These are phyloP conservation scores for Perdita meconis DNA, from an alignment of 2,888 invertebrate genomes.

Conservation along the genomic window DNA sequence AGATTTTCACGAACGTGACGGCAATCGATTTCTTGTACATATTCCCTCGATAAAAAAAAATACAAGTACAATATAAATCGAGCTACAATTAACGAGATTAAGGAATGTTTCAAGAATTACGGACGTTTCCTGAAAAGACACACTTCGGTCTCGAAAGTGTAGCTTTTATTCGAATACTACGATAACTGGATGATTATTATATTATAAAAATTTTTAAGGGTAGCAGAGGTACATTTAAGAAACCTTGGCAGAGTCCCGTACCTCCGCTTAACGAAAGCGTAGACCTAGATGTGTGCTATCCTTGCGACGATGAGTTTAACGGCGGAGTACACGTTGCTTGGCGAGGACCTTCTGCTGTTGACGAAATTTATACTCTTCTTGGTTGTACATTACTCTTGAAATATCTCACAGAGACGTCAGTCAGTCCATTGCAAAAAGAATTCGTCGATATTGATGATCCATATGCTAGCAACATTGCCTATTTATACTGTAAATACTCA, in stretches of 20 bases:
- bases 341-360: constrained; percentile 90
- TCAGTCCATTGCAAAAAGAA: constrained; percentile 92
- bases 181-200: not conserved
- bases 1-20: too few species aligned
- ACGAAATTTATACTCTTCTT: constrained; percentile 86
- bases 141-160: too few species aligned
- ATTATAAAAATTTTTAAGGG: constrained; percentile 84
- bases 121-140: too few species aligned
- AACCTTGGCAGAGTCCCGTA: constrained; percentile 91
- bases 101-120: too few species aligned
- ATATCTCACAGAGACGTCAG: constrained; percentile 94
- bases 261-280: constrained; percentile 87
- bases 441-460: constrained; percentile 94
- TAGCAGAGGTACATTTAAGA: constrained; percentile 86
- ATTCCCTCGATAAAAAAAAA: too few species aligned
- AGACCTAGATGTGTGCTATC: constrained; percentile 88
- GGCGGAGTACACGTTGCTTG: constrained; percentile 92
- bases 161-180: too few species aligned
- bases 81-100: too few species aligned
- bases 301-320: constrained; percentile 93
- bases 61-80: too few species aligned
- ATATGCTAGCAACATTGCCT: constrained; percentile 90
- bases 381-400: constrained; percentile 90
- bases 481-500: constrained; percentile 90
- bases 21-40: too few species aligned